Evolutionary conservation across 2,888 invertebrate species (phyloP), one percentile per base, ranked within the genome.

Genomic region (Oxytorus armatus): DNA sequence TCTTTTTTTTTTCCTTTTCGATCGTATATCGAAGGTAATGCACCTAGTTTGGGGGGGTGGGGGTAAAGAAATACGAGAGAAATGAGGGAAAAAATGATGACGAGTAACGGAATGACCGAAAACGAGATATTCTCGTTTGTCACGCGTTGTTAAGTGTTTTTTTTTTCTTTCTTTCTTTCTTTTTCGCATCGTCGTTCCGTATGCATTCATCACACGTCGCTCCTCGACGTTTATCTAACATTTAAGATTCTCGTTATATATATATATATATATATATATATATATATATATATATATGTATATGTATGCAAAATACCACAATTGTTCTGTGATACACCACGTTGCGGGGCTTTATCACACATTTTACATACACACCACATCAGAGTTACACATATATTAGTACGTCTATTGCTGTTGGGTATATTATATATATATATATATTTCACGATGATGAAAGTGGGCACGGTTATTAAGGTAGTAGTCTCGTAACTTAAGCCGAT

Each of bases 311-410:
- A 88, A 90, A 88, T 89, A 91, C 90, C 89, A 91, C 90, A 89
- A 92, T 91, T 92, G 90, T 92, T 91, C 92, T 92, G 91, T 92
- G 92, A 91, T 92, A 92, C 89, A 91, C 90, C 91, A 91, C 89
- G 88, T 91, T 92, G 89, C 90, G 91, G 90, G 91, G 91, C 90
- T 92, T 91, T 90, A 91, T 92, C 92, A 92, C 91, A 88, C 85
- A 85, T 88, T 70, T 39, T 74, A 79, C 74, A 79, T 68, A 65
- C 49, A 79, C 75, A 68, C 59, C 51, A 78, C 68, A 73, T 66
- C 70, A 14, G 66, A 72, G 70, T 51, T 75, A 70, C 66, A 66
- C 68, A 69, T 33, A 77, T 70, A 66, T 82, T 59, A 83, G 83
- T 85, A 83, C 83, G 82, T 87, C 83, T 86, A 84, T 84, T 85